Conservation (phyloP, 2,113 vertebrate genomes). For the Bubo scandiacus region DNA sequence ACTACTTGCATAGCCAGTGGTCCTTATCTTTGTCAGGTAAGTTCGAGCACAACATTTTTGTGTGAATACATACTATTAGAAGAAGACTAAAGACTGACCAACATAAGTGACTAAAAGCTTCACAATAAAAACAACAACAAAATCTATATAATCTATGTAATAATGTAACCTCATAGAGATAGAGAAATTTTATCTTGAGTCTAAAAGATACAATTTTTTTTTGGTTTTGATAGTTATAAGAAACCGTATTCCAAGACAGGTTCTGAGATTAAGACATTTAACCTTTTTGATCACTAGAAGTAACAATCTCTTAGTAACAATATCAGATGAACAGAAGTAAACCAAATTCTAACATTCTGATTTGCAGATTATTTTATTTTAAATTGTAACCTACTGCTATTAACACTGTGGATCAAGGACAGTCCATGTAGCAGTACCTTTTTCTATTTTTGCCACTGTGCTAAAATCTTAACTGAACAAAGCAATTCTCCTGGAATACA, state of each 20-base stretch:
- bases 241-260: not conserved
- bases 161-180: not conserved
- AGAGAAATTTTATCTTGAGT: not conserved
- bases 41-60: not conserved
- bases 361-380: not conserved
- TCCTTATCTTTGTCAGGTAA: not conserved
- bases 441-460: not conserved
- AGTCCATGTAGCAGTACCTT: not conserved
- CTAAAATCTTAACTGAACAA: not conserved
- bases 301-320: not conserved
- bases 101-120: not conserved
- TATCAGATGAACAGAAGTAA: not conserved
- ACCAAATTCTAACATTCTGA: not conserved
- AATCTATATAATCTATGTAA: not conserved
- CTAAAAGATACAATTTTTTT: not conserved
- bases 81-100: not conserved
- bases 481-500: not conserved
- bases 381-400: not conserved
- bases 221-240: not conserved
- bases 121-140: not conserved
- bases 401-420: not conserved
- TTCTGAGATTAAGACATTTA: not conserved
- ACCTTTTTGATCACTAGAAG: not conserved
- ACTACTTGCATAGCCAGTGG: not conserved
- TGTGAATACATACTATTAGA: not conserved